Conservation (phyloP, 2,888 invertebrate species). For the Brachynemurus nebulosus region DNA sequence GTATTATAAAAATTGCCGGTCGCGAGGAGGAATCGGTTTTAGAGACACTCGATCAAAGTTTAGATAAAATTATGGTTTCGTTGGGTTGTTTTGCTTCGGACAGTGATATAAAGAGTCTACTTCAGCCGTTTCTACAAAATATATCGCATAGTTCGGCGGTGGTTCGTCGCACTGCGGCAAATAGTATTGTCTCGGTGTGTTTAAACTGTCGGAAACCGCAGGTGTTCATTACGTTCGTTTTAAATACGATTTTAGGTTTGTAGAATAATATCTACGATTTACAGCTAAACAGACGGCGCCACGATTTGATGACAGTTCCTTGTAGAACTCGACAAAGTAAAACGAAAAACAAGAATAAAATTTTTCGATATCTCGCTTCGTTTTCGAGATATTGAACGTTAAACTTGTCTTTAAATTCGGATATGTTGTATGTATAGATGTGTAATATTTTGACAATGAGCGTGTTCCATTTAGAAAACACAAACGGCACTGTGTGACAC, state of each 20-base stretch:
- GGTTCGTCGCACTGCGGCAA: slow-evolving; percentile 67
- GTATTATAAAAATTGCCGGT: slow-evolving; percentile 53
- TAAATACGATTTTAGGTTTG: slow-evolving; percentile 45
- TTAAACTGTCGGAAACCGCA: slow-evolving; percentile 58
- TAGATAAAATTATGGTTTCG: slow-evolving; percentile 49
- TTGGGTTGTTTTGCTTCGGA: slow-evolving; percentile 57
- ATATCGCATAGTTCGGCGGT: slow-evolving; percentile 50
- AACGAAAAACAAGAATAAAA: too few species aligned
- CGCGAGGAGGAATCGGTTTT: slow-evolving; percentile 58
- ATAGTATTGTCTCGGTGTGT: slow-evolving; percentile 67
- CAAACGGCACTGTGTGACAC: too few species aligned
- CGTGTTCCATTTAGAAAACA: too few species aligned
- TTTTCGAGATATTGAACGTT: too few species aligned
- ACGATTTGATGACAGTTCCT: too few species aligned
- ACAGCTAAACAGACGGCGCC: too few species aligned
- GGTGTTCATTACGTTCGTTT: slow-evolving; percentile 51
- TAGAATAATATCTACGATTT: too few species aligned
- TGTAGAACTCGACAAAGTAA: too few species aligned
- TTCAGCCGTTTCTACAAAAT: slow-evolving; percentile 53
- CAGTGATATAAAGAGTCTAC: slow-evolving; percentile 53
- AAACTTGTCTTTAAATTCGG: too few species aligned
- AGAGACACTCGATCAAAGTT: slow-evolving; percentile 48
- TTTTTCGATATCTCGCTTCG: too few species aligned
- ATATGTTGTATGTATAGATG: too few species aligned
- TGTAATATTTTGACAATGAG: too few species aligned